Conservation (phyloP, 2,888 invertebrate species). For the Chymomyza procnemis region DNA sequence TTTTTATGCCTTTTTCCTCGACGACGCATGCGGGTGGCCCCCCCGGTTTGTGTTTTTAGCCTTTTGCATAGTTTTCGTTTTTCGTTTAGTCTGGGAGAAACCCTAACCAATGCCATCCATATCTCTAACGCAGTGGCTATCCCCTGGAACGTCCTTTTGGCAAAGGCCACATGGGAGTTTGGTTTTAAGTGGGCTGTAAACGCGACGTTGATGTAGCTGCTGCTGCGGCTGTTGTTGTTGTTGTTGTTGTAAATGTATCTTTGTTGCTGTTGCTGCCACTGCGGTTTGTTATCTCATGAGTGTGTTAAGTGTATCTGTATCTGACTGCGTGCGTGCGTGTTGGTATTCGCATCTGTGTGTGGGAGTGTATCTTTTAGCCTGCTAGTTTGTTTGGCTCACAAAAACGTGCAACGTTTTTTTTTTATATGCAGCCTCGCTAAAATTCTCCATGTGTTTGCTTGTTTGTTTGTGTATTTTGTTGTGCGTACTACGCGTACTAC, state of each 20-base stretch:
- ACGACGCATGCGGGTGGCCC: background rate
- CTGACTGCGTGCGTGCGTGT: background rate
- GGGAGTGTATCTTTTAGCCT: constrained; percentile 15
- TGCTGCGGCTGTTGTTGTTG: constrained; percentile 9
- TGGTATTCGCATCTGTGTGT: background rate
- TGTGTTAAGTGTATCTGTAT: background rate
- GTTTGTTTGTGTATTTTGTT: background rate
- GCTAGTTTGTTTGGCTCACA: constrained; percentile 2
- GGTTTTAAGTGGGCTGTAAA: constrained; percentile 63
- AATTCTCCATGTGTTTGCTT: background rate
- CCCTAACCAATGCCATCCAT: background rate
- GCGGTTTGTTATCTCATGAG: background rate
- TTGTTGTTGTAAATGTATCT: constrained; percentile 1
- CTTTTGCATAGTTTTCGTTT: constrained; percentile 46
- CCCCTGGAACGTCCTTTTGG: constrained; percentile 7
- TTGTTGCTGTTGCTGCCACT: background rate
- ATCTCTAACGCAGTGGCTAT: background rate
- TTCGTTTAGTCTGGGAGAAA: constrained; percentile 8
- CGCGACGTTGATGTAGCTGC: constrained; percentile 36
- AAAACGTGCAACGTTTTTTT: constrained; percentile 43
- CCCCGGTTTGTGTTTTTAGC: constrained; percentile 35
- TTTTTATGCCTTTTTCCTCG: constrained; percentile 56
- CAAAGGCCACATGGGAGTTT: constrained; percentile 56
- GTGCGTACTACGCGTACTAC: constrained; percentile 32
- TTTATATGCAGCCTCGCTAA: constrained; percentile 37